Evolutionary conservation across 2,888 invertebrate species (phyloP).

Genomic region (Automeris io): DNA sequence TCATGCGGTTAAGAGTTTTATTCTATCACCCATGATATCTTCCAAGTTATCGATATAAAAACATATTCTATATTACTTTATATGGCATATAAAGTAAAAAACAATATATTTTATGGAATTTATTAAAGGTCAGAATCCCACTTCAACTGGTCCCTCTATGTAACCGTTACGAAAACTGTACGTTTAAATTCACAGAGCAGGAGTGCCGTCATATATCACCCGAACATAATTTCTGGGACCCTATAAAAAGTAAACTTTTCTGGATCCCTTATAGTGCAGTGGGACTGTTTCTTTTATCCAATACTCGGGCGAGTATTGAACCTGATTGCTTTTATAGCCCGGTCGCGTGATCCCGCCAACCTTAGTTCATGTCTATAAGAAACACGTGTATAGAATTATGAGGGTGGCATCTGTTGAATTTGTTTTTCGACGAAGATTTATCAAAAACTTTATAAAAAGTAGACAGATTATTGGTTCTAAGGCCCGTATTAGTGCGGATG

Average conservation of each 20-base stretch:
- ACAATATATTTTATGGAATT: constrained; percentile 57
- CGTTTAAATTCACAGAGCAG: constrained; percentile 67
- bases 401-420: background rate
- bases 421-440: too few species aligned
- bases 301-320: constrained; percentile 38
- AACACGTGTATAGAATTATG: constrained; percentile 48
- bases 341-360: constrained; percentile 29
- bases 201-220: constrained; percentile 68
- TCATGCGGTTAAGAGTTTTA: too few species aligned
- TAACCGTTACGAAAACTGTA: constrained; percentile 59
- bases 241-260: constrained; percentile 62
- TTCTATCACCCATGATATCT: too few species aligned
- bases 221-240: constrained; percentile 63
- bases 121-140: constrained; percentile 64
- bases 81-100: too few species aligned
- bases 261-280: constrained; percentile 34
- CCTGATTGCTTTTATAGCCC: constrained; percentile 69
- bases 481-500: too few species aligned
- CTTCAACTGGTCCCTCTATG: constrained; percentile 53
- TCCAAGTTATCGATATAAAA: background rate
- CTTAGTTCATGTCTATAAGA: constrained; percentile 54
- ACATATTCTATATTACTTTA: too few species aligned
- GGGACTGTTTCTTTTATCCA: constrained; percentile 67
- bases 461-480: too few species aligned
- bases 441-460: too few species aligned